Base-by-base conservation (phyloP, 1,140 invertebrate species). In the Heliothis subflexa region DNA sequence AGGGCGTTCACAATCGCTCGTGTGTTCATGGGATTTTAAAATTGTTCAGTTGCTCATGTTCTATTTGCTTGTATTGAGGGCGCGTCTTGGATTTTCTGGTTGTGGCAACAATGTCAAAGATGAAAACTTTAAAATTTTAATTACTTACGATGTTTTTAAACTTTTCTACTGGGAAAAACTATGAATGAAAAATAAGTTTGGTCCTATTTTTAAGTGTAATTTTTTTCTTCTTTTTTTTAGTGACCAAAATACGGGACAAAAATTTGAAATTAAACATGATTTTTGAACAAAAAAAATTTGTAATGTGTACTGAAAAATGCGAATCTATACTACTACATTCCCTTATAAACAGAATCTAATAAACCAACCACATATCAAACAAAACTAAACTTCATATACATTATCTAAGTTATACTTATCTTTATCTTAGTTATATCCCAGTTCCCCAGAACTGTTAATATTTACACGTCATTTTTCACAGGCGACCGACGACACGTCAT, bases 21-120 rank as follows among this genome's bases (percentile, higher is more conserved):
- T 70, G 47, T 50, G 25, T 70, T n/a, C 47, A 70, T 52, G 66
- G 13, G 16, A 50, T 70, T 70, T 70, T 70, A 50, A 70, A 70
- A 70, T 70, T 70, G 66, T 25, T 50, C 10, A 70, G 66, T 52
- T 28, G 16, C 66, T 66, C 12, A n/a, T 12, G 47, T 52, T 70
- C n/a, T 25, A 21, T 70, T 28, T n/a, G 21, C 50, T 70, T 3
- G 66, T 70, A 13, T 47, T 66, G 4, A 12, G 33, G 13, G 14
- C 4, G 40, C 11, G 11, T 18, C n/a, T 62, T 5, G 2, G 14
- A 40, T 2, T 25, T 0, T 2, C 13, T 14, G 2, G 10, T 18
- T 47, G 33, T 64, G 45, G 40, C n/a, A 2, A 3, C 4, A 12
- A 18, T 18, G 5, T 7, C 11, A 3, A 16, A 16, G 16, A 1